Conservation (phyloP, 2,797 vertebrate genomes). For the Tapera naevia region DNA sequence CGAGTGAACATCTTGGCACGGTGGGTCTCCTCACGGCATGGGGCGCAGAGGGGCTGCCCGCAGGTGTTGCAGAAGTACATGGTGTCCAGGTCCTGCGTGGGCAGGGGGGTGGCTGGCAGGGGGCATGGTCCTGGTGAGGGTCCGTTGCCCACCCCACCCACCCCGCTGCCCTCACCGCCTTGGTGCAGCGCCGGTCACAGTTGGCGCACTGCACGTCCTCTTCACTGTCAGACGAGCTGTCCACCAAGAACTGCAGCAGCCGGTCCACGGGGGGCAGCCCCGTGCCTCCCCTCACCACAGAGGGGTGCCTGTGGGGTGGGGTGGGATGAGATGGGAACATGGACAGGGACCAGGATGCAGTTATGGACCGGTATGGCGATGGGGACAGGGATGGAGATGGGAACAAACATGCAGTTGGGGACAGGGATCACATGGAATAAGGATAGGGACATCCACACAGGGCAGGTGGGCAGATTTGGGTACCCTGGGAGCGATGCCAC, state of each 20-base stretch:
- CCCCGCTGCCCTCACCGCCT: slow-evolving; percentile 70
- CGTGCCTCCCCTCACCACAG: slow-evolving; percentile 80
- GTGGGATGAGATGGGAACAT: background rate
- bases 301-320: slow-evolving; percentile 75
- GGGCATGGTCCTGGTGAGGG: accelerated
- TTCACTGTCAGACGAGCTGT: slow-evolving; percentile 79
- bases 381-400: background rate
- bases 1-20: slow-evolving; percentile 90
- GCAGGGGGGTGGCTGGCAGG: background rate
- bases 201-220: slow-evolving; percentile 82
- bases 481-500: background rate
- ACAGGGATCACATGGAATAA: background rate
- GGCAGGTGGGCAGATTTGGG: background rate
- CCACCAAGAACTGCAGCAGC: slow-evolving; percentile 87
- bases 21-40: slow-evolving; percentile 91
- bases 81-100: slow-evolving; percentile 82
- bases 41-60: slow-evolving; percentile 87
- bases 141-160: accelerated
- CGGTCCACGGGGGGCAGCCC: slow-evolving; percentile 85
- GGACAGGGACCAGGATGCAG: background rate
- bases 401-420: background rate
- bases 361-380: background rate
- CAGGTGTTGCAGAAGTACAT: slow-evolving; percentile 97
- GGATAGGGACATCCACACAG: accelerated
- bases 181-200: slow-evolving; percentile 80